A percentile compares a stretch with the other conserved stretches of the same genome.
phyloP scores from a whole-genome alignment of 53 echinoderm and acorn worm species.

The Apostichopus leukothele region DNA sequence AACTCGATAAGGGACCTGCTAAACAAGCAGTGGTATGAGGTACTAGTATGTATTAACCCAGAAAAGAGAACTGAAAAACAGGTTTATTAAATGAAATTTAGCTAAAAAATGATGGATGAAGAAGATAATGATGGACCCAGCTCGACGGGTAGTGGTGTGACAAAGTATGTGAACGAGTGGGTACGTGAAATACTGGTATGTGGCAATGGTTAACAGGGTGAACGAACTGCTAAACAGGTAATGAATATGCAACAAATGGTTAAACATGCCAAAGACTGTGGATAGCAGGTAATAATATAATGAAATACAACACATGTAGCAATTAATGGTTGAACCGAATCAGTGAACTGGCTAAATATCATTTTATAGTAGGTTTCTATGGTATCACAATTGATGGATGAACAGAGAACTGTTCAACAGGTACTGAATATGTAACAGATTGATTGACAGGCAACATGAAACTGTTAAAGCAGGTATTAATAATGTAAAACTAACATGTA shows the following conservation, averaged over 20 bases:
- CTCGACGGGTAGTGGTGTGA: no score
- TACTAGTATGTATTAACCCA: no score
- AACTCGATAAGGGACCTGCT: no score
- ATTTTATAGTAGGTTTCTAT: not conserved
- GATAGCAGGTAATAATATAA: not conserved
- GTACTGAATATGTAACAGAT: conserved; percentile 37
- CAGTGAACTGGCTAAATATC: not conserved
- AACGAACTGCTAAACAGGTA: no score
- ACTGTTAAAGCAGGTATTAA: not conserved
- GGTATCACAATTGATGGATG: conserved; percentile 66
- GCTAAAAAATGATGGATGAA: no score
- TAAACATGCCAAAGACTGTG: not conserved
- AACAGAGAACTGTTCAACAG: conserved; percentile 81
- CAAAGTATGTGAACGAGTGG: no score
- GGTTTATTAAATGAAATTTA: no score
- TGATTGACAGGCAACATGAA: not conserved
- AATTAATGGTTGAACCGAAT: not conserved
- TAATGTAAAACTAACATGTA: not conserved
- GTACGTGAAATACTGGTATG: no score
- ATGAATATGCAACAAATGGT: not conserved
- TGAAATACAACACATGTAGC: not conserved
- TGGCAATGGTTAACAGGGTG: no score
- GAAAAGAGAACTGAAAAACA: no score
- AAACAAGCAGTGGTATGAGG: no score
- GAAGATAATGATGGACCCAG: no score